phyloP scores from a whole-genome alignment of 2,888 invertebrate species.

The Diabrotica balteata region DNA sequence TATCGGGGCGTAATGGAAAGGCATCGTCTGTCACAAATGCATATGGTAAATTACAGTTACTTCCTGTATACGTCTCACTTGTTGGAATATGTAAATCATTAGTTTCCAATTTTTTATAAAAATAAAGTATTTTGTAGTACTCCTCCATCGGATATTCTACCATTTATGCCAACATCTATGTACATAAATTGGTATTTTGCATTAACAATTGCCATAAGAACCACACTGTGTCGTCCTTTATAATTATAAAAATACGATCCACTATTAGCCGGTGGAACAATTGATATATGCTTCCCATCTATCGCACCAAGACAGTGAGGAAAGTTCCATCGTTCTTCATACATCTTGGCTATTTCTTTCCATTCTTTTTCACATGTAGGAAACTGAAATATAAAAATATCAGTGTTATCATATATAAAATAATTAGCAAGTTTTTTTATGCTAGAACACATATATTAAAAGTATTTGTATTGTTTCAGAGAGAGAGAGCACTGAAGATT shows the following conservation, averaged over 20 bases:
- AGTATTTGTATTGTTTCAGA: constrained; percentile 10
- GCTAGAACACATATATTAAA: too few relatives aligned
- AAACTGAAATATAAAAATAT: constrained; percentile 11
- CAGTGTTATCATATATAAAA: constrained; percentile 3
- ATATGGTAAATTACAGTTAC: constrained; percentile 9
- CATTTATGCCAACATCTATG: too few relatives aligned
- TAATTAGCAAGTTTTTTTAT: constrained; percentile 15
- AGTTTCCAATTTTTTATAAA: too few relatives aligned
- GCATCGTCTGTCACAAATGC: constrained; percentile 47
- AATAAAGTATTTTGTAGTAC: too few relatives aligned
- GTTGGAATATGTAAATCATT: background rate
- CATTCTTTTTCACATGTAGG: constrained; percentile 11
- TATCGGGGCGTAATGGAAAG: constrained; percentile 31
- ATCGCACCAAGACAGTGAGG: background rate
- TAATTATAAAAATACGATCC: constrained; percentile 2
- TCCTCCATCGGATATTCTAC: too few relatives aligned
- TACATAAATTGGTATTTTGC: background rate
- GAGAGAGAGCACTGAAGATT: constrained; percentile 16
- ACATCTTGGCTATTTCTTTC: constrained; percentile 14
- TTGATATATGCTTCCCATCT: too few relatives aligned
- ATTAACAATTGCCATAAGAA: constrained; percentile 12
- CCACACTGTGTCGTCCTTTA: constrained; percentile 16
- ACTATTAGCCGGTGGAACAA: too few relatives aligned
- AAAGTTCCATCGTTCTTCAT: constrained; percentile 19
- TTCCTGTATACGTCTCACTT: background rate